Evolutionary conservation across 2,797 vertebrate species (phyloP).

Genomic region (Darevskia mixta): DNA sequence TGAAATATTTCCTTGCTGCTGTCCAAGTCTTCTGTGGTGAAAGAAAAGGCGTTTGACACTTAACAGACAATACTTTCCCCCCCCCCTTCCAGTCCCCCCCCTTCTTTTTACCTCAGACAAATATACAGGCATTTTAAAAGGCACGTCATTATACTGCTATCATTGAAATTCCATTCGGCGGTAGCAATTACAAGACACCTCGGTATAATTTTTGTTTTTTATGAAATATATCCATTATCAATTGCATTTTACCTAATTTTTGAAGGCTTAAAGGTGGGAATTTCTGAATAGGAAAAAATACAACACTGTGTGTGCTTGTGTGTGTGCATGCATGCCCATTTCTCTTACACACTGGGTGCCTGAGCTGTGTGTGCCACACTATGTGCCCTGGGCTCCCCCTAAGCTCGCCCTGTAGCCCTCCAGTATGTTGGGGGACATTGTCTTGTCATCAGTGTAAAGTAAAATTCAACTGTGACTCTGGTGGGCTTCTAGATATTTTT

Average conservation of each 20-base stretch:
- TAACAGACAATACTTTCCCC: conserved; percentile 75
- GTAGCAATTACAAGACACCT: conserved; percentile 65
- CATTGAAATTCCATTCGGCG: conserved; percentile 72
- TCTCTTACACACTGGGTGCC: no score
- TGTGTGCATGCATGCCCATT: no score
- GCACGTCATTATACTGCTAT: conserved; percentile 55
- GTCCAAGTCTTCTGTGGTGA: conserved; percentile 75
- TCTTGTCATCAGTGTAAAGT: no score
- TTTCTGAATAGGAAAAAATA: conserved; percentile 11
- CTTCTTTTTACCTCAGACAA: conserved; percentile 66
- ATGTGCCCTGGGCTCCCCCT: no score
- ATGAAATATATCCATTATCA: conserved; percentile 67
- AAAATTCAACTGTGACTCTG: no score
- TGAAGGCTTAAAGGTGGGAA: conserved; percentile 43
- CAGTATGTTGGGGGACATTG: no score
- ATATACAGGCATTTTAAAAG: conserved; percentile 71
- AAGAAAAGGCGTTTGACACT: conserved; percentile 79
- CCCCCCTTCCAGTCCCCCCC: conserved; percentile 47
- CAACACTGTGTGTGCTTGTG: background rate
- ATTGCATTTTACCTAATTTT: conserved; percentile 65
- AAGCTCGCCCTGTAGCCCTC: no score
- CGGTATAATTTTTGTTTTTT: conserved; percentile 66
- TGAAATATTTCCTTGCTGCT: conserved; percentile 80
- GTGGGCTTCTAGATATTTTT: no score
- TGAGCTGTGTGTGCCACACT: no score